Base-by-base conservation (phyloP, 2,113 vertebrate genomes). In the Corapipo altera region DNA sequence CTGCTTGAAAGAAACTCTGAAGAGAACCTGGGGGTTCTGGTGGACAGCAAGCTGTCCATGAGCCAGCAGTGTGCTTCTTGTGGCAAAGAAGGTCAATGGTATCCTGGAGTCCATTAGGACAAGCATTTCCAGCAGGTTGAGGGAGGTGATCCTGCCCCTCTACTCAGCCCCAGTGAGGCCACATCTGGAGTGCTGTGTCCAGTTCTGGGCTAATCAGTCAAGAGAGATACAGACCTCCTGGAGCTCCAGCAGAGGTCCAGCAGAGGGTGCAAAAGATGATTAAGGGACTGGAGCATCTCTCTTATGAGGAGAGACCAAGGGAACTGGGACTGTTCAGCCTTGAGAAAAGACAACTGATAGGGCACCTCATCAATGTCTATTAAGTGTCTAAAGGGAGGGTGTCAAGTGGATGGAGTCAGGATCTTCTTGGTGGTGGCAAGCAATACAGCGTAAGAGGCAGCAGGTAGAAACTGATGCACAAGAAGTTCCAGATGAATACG, bases 111-210 rank as follows among this genome's bases (percentile, higher is more conserved):
- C 6, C n/a, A 37, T 28, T 33, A 33, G 21, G 30, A 21, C 15
- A 7, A 33, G 21, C 10, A 35, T 8, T 44, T 12, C 33, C 13
- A 84, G 37, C 26, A 52, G 16, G 4, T 43, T 0, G 0, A 62
- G 32, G 12, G 37, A 26, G 37, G 20, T 24, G 26, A 24, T 37
- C 37, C 12, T 44, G 16, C 12, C 26, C 28, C 22, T 58, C 44
- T 61, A 12, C 26, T 72, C 46, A 72, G 39, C 10, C 16, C 21
- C 52, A 37, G 26, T 52, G 46, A 52, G 37, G 20, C 48, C n/a
- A 23, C 20, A n/a, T n/a, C 33, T 24, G 59, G 32, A 62, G 21
- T 30, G 24, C 46, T 51, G 20, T 61, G 37, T 37, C 37, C 12
- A 24, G 1, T 35, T 83, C 37, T 52, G 20, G 9, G 8, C 37